Evolutionary conservation across 2,113 vertebrate genomes (phyloP), one percentile per base, ranked within the genome.

Genomic region (Ciconia stormi): DNA sequence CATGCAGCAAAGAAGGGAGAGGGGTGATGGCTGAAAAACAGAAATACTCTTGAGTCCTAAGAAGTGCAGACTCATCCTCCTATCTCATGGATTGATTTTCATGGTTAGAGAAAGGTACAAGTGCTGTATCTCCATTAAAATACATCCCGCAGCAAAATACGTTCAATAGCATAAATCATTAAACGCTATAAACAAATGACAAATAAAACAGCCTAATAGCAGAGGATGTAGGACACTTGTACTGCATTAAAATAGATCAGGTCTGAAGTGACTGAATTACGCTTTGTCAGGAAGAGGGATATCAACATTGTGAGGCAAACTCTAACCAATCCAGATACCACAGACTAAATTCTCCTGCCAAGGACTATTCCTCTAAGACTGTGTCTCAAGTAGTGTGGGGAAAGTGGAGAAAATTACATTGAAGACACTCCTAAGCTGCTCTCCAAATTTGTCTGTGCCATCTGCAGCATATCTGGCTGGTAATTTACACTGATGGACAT

Each of bases 151-250:
- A 77, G 63, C 53, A 84, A 82, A 91, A 70, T 11, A 42, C 58
- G 62, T 77, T 82, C 62, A 72, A 46, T 19, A 85, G 15, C 50
- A 30, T 97, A n/a, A 96, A 97, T 96, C 95, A 93, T 97, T 91
- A 25, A 96, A 55, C 53, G 34, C 29, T 50, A 65, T 55, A 91
- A 95, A 89, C 89, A 93, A 90, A 76, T 14, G 18, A 42, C 70
- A 79, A 50, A 73, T 90, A 58, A 82, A 96, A 38, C 46, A 80
- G 74, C 74, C 73, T 95, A 87, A 97, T 93, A 94, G 95, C 73
- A n/a, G 63, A 71, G 69, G 77, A 56, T 62, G 66, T 87, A 34
- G 36, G 46, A 78, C 53, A 17, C 21, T 95, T 81, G 59, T 71
- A 59, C 42, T 87, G 49, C 90, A 82, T 89, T 95, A 97, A 92